A percentile compares a stretch with the other conserved stretches of the same genome.
Conservation (phyloP, 2,113 vertebrate genomes). For the Chamaetylas fuelleborni region DNA sequence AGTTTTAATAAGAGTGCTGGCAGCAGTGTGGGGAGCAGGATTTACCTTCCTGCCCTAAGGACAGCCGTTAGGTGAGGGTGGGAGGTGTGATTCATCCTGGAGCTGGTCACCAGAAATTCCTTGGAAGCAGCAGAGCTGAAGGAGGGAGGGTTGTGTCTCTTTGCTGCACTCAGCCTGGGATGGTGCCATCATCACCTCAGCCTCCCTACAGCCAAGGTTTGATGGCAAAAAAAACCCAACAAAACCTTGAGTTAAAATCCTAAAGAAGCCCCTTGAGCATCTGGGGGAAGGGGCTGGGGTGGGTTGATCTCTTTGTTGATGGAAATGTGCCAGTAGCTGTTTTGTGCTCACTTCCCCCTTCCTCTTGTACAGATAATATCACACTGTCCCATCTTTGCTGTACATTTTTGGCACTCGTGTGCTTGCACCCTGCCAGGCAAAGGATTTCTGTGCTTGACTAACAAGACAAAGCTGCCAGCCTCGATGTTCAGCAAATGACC, state of each 20-base stretch:
- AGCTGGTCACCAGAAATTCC: not conserved
- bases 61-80: not conserved
- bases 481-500: not conserved
- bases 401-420: not conserved
- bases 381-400: not conserved
- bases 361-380: not conserved
- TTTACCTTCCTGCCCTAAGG: not conserved
- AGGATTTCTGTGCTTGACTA: conserved; percentile 16
- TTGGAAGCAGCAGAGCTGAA: not conserved
- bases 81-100: not conserved
- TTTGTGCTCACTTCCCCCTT: not conserved
- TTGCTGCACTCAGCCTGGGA: not conserved
- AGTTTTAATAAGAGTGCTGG: not conserved
- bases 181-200: not conserved
- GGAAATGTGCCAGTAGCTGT: not conserved
- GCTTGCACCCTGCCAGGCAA: conserved; percentile 1
- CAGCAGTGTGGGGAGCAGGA: not conserved
- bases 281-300: not conserved
- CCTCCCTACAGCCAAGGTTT: not conserved
- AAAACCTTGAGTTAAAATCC: not conserved
- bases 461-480: conserved; percentile 33
- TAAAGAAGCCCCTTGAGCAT: not conserved
- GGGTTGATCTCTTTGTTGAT: not conserved
- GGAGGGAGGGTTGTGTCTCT: not conserved
- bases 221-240: too few species aligned